Evolutionary conservation across 92 coral and sea anemone species (phyloP), one percentile per base, ranked within the genome.

Genomic region (Siderastrea radians): DNA sequence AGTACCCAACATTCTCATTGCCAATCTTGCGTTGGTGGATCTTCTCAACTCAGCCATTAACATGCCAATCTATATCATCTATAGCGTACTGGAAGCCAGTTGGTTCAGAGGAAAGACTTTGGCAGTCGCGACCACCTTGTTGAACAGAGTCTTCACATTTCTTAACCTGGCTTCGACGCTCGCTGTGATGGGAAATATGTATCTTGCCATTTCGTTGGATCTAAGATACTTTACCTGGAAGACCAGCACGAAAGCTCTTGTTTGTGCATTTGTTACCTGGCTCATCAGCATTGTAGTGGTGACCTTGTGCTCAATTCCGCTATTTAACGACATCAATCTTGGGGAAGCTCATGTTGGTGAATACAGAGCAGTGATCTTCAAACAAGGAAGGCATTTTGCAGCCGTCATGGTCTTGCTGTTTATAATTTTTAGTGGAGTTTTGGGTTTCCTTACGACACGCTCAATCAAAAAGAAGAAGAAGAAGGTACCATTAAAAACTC

Each of bases 41-140:
- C 74, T 68, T 3, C 74, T 68, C n/a, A 68, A 68, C 15, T 12
- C 74, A 38, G 74, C n/a, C 12, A 68, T 68, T 19, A 68, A 68
- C 51, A 43, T 68, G 14, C 74, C 74, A 10, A 68, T 68, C 15
- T 43, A 68, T 38, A 7, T 47, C 14, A 68, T 26, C 74, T 68
- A 68, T 15, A 11, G 49, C 15, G 74, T 68, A 3, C 14, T 43
- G 13, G 49, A 47, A 43, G 74, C 74, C 14, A 43, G 74, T 68
- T 68, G 74, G 74, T 68, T 19, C 74, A 68, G 51, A 12, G 74
- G 74, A 2, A 9, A 68, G 48, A 68, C 12, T 43, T 10, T 38
- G 6, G 74, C 74, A 43, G 8, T 68, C 74, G 12, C 15, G 74
- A 47, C 49, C 1, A 2, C 51, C 14, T 68, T 68, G 16, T 1